Conservation (phyloP, 2,888 invertebrate species). For the Andrena haemorrhoa region DNA sequence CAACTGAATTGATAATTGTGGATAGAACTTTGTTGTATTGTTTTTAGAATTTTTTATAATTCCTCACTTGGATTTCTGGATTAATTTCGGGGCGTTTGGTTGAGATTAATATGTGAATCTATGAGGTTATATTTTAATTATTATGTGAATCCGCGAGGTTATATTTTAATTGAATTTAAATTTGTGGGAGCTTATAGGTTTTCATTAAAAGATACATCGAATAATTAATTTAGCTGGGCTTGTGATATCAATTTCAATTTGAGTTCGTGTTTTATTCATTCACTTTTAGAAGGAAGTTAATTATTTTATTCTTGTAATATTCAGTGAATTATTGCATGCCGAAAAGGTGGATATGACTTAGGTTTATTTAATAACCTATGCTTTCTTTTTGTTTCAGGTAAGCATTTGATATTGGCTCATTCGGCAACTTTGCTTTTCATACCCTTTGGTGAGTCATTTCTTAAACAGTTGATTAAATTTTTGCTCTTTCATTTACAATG, state of each 20-base stretch:
- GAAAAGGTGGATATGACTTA: too few relatives aligned
- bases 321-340: too few relatives aligned
- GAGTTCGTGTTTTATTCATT: neutral
- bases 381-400: constrained; percentile 19
- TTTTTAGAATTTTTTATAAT: too few relatives aligned
- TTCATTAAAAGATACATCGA: neutral
- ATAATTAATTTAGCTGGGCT: neutral
- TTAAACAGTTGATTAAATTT: neutral
- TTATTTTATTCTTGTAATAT: too few relatives aligned
- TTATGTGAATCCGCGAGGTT: neutral
- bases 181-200: neutral
- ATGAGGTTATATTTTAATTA: neutral
- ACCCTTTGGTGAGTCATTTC: neutral
- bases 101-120: too few relatives aligned
- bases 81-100: too few relatives aligned
- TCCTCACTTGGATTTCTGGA: too few relatives aligned
- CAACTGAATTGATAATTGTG: neutral
- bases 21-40: neutral
- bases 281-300: neutral
- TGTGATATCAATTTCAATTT: neutral
- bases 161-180: neutral
- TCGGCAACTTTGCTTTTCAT: too few relatives aligned
- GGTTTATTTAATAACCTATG: neutral
- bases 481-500: neutral
- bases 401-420: neutral